These are phyloP conservation scores for Eilema sororculum DNA, from an alignment of 2,888 invertebrate genomes.

Conservation along the genomic window DNA sequence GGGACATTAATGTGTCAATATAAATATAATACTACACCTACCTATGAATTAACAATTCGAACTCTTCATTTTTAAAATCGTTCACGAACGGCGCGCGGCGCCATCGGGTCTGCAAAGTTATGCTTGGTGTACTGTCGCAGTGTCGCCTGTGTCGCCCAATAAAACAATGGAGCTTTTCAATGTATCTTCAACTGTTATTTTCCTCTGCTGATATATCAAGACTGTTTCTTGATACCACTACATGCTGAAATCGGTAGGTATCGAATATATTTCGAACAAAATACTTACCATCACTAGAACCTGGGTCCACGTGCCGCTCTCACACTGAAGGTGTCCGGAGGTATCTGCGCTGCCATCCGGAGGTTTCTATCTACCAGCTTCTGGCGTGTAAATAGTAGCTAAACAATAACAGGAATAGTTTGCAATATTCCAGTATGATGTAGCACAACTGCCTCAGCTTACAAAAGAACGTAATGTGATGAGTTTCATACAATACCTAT, in stretches of 20 bases:
- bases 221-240: too few species aligned
- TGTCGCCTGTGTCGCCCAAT: background rate
- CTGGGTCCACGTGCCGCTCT: background rate
- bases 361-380: background rate
- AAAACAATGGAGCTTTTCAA: background rate
- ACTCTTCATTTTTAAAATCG: background rate
- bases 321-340: background rate
- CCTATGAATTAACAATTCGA: background rate
- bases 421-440: background rate
- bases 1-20: background rate
- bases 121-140: too few species aligned
- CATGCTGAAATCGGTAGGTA: too few species aligned
- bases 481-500: too few species aligned
- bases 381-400: background rate
- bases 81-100: background rate
- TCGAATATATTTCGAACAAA: too few species aligned
- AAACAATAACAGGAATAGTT: background rate
- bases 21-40: background rate
- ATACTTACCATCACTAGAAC: too few species aligned
- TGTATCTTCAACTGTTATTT: background rate
- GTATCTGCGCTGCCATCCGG: background rate
- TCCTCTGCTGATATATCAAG: background rate
- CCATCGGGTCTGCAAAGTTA: background rate
- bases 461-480: background rate
- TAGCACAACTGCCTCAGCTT: background rate